Base-by-base conservation (phyloP, 2,113 vertebrate species). In the Carettochelys insculpta region DNA sequence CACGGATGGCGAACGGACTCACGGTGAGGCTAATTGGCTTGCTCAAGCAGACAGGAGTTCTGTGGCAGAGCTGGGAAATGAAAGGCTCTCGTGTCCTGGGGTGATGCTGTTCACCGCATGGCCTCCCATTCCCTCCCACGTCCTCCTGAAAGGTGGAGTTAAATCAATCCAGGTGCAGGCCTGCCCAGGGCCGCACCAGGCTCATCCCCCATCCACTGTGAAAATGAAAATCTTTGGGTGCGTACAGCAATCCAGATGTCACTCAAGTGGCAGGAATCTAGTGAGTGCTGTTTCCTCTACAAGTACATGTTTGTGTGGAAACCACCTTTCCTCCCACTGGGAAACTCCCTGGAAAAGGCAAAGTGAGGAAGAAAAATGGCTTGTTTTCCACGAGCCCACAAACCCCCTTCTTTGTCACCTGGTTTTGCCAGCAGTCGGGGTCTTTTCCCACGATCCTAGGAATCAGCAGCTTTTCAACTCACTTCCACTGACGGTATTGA, bases 381-480 rank as follows among this genome's bases (percentile, higher is more conserved):
- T 91, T 96, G 93, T 96, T 96, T 89, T 92, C 92, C 84, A 89
- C 24, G 29, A 94, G 93, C 75, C 90, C 81, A 88, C 68, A 92
- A 93, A 77, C 4, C 8, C 68, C 77, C 10, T 87, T 92, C 89
- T 73, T 95, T 95, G 93, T 92, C 94, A 96, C 47, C 94, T 3
- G 0, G 31, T 76, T 95, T 87, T 95, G 88, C 96, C 96, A 95
- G 82, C 90, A 96, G 75, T 85, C 78, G 78, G 87, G 92, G 90
- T 94, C 95, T 92, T 96, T 96, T 96, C 96, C 95, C 97, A 97
- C 95, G 96, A 94, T 95, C 95, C 94, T 85, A 94, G 92, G 92
- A 96, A 95, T 94, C 96, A 96, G 94, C 95, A 95, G 92, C 83
- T 96, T 97, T 97, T 96, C 94, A 95, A 96, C 90, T 93, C 96